phyloP scores from a whole-genome alignment of 2,113 vertebrate species.

The Cervus canadensis region DNA sequence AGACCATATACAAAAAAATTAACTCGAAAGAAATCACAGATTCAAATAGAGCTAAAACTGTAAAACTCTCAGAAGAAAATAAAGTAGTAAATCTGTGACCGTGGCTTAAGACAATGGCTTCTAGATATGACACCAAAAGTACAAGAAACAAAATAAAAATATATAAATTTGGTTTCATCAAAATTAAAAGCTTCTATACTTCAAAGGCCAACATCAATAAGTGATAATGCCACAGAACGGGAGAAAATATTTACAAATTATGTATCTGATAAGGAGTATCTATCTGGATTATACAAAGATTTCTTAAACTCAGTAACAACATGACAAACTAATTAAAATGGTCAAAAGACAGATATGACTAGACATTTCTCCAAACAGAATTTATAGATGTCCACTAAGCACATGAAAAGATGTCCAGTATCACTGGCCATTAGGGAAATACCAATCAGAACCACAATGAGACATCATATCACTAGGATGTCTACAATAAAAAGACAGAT shows the following conservation, averaged over 20 bases:
- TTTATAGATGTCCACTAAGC: neutral
- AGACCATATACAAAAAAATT: neutral
- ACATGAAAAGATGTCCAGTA: neutral
- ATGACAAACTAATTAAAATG: neutral
- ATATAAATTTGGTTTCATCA: constrained; percentile 6
- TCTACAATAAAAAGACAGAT: neutral
- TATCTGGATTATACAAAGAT: neutral
- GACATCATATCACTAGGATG: neutral
- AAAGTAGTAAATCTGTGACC: neutral
- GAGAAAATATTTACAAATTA: neutral
- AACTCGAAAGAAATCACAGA: neutral
- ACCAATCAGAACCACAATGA: neutral
- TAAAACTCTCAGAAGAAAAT: neutral
- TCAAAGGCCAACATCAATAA: neutral
- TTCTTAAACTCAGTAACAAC: constrained; percentile 7
- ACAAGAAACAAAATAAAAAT: neutral
- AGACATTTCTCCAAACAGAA: neutral
- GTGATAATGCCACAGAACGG: neutral
- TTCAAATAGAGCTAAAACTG: neutral
- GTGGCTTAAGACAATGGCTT: neutral
- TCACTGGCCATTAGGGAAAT: neutral
- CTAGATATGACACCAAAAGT: neutral
- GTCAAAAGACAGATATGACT: neutral
- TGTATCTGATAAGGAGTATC: neutral
- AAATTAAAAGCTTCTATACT: neutral